Evolutionary conservation across 2,113 vertebrate species (phyloP), one percentile per base, ranked within the genome.

Genomic region (Phoxinus phoxinus): DNA sequence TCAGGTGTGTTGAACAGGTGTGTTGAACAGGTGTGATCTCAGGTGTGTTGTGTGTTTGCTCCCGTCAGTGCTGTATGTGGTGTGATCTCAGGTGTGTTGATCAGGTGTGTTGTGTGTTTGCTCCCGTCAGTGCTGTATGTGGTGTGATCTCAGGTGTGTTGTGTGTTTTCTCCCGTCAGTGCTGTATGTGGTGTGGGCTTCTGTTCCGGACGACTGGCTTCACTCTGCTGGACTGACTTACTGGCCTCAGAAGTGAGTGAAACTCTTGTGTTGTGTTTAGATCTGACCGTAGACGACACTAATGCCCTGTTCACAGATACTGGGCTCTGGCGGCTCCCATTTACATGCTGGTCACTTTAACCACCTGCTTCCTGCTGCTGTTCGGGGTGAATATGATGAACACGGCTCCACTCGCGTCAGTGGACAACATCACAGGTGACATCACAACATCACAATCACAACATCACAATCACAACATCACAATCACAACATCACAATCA

Each of bases 161-260:
- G 48, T 51, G 48, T 41, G 41, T 41, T 41, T 76, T 6, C 53
- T 83, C 51, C 48, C 84, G 23, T 53, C 87, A 99, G 98, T 96
- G 83, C 85, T 99, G 4, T 99, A 97, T 86, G 95, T 97, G 5
- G 91, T 98, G n/a, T 99, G 98, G 98, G 97, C 98, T 2, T 98
- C 94, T 7, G 6, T 97, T 92, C 98, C 98, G 2, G 98, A 98
- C 71, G 93, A 95, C 41, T 99, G 97, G 97, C 95, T 99, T 3
- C 95, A 97, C 88, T 96, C 95, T 3, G 27, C 98, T 86, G 97
- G 97, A 71, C 94, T 99, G 77, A 97, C 97, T 1, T 99, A 99
- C 85, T 99, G 97, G 98, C 98, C 98, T 91, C 98, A 99, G 91
- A 99, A 98, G 98, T 98, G 95, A 95, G 97, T 95, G 12, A 6